Evolutionary conservation across 2,888 invertebrate species (phyloP).

Genomic region (Erebia ligea): DNA sequence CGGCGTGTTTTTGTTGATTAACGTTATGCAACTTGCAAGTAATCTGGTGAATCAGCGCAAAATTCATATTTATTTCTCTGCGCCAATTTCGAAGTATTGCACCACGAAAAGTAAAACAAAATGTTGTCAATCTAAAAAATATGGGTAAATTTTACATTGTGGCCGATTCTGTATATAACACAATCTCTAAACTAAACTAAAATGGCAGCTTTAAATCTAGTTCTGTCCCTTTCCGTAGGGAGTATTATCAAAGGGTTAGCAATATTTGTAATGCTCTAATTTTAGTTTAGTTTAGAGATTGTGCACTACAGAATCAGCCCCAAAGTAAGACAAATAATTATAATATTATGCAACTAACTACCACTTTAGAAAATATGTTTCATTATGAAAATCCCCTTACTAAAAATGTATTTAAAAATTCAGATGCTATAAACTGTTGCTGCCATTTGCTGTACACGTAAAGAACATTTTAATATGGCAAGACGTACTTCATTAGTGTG

Average conservation of each 20-base stretch:
- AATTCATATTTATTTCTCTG: constrained; percentile 1
- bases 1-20: constrained; percentile 9
- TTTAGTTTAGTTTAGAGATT: no score
- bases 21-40: constrained; percentile 5
- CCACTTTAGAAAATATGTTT: neutral
- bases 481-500: neutral
- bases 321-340: neutral
- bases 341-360: neutral
- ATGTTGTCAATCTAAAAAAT: constrained; percentile 19
- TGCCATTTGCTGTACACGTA: neutral
- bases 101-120: constrained; percentile 15
- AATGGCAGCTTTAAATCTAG: no score
- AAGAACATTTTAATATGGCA: neutral
- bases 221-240: no score
- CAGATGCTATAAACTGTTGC: neutral
- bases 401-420: neutral
- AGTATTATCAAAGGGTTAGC: no score
- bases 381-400: neutral
- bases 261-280: no score
- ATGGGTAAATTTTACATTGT: neutral
- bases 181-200: no score
- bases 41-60: constrained; percentile 14
- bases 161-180: no score
- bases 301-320: no score
- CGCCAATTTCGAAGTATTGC: constrained; percentile 25